Base-by-base conservation (phyloP, 2,113 vertebrate genomes). In the Chascanopsetta lugubris region DNA sequence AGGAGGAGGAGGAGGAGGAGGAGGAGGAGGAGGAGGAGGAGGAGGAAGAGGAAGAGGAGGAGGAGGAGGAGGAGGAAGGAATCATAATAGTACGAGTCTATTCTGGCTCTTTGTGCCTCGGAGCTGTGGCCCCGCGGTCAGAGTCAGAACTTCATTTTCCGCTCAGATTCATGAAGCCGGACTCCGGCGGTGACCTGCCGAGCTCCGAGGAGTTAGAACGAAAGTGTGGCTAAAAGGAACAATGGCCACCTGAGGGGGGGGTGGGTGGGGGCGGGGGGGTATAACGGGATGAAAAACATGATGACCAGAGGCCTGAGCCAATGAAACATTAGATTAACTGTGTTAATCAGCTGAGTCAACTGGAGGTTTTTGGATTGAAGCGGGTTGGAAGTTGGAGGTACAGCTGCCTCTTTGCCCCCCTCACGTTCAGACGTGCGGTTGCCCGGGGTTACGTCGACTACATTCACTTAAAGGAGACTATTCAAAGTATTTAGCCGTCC, bases 91-190 rank as follows among this genome's bases (percentile, higher is more conserved):
- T 15, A 9, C 15, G 11, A 6, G n/a, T 42, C 49, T 56, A 55
- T n/a, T 57, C 0, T 69, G 12, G 50, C 26, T 1, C 47, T 46
- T 71, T 43, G 42, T 27, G 51, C 57, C 49, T n/a, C 3, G 0
- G 42, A 61, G 65, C 29, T 45, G 66, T 66, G 15, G 18, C 8
- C 56, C 76, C 50, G 29, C 8, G 29, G 20, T n/a, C 34, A 25
- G 15, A 75, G 60, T 47, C 27, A 57, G 9, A 69, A 43, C 47
- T 79, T 69, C 49, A 71, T 59, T 59, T 43, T 67, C 54, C 62
- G 36, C 8, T 58, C 66, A 26, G 47, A 69, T 66, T 69, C 64
- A 71, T 81, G 42, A 55, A 9, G 57, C 29, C 6, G 6, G 12
- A 40, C 45, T 70, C 29, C 58, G 65, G 47, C 46, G 40, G 42